These are phyloP conservation scores for Drosophila greeni DNA, from an alignment of 2,888 invertebrate species.

Conservation along the genomic window DNA sequence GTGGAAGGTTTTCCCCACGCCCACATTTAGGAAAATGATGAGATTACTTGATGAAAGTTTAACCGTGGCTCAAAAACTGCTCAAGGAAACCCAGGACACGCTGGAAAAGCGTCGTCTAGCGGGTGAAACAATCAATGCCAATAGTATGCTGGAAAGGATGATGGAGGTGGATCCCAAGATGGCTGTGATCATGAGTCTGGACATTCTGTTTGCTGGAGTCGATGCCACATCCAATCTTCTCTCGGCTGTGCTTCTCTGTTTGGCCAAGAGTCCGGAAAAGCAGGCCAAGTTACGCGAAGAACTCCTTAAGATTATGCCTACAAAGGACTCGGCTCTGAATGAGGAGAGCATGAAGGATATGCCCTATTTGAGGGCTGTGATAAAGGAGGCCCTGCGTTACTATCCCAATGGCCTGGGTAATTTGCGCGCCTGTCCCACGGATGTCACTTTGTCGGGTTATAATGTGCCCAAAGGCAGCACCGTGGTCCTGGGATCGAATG, in stretches of 20 bases:
- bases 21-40: conserved; percentile 66
- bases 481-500: conserved; percentile 85
- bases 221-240: conserved; percentile 80
- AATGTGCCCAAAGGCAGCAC: conserved; percentile 83
- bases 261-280: conserved; percentile 83
- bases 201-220: conserved; percentile 82
- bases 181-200: conserved; percentile 81
- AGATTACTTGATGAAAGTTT: conserved; percentile 52
- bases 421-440: conserved; percentile 80
- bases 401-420: conserved; percentile 82
- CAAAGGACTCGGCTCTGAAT: conserved; percentile 77
- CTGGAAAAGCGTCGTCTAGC: conserved; percentile 29
- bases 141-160: conserved; percentile 81
- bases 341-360: conserved; percentile 79
- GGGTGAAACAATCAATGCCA: conserved; percentile 56
- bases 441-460: conserved; percentile 83
- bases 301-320: conserved; percentile 78
- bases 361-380: conserved; percentile 84
- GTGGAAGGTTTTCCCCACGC: conserved; percentile 72
- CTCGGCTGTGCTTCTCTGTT: conserved; percentile 81
- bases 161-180: conserved; percentile 79
- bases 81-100: conserved; percentile 70
- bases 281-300: conserved; percentile 83
- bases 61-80: conserved; percentile 64
- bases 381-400: conserved; percentile 85